Percentiles rank a stretch among this genome's conserved stretches.
These are phyloP conservation scores for Zele albiditarsus DNA, from an alignment of 2,888 invertebrate species.

Conservation along the genomic window DNA sequence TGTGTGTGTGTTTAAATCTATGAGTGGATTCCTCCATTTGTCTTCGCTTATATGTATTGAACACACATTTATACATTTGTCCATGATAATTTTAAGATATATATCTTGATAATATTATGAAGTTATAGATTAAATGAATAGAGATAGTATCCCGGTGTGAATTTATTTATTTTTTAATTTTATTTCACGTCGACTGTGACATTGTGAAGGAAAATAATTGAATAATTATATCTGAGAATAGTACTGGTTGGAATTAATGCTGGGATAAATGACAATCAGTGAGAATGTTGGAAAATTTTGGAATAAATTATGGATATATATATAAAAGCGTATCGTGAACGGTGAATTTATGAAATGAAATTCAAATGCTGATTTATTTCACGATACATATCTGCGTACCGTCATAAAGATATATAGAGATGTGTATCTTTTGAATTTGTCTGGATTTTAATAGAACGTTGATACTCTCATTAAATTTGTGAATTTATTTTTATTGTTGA, in stretches of 20 bases:
- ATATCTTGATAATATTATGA: neutral
- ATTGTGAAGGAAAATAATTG: too few relatives aligned
- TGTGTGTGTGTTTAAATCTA: constrained; percentile 1
- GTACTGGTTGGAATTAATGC: constrained; percentile 12
- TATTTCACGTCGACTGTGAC: too few relatives aligned
- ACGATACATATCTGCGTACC: neutral
- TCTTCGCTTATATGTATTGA: neutral
- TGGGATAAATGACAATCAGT: neutral
- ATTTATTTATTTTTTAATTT: too few relatives aligned
- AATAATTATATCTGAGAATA: too few relatives aligned
- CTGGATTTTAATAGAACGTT: too few relatives aligned
- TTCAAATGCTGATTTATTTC: too few relatives aligned
- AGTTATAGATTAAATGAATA: too few relatives aligned
- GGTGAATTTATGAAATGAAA: neutral
- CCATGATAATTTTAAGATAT: neutral
- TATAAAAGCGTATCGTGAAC: constrained; percentile 19
- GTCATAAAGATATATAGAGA: neutral
- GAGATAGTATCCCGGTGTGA: too few relatives aligned
- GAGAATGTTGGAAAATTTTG: constrained; percentile 6
- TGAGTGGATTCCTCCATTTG: neutral
- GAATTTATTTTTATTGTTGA: too few relatives aligned
- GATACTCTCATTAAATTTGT: too few relatives aligned
- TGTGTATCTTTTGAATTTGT: neutral
- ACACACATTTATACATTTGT: too few relatives aligned
- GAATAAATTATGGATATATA: constrained; percentile 29